Evolutionary conservation across 2,888 invertebrate species (phyloP), one percentile per base, ranked within the genome.

Genomic region (Nudaria mundana): DNA sequence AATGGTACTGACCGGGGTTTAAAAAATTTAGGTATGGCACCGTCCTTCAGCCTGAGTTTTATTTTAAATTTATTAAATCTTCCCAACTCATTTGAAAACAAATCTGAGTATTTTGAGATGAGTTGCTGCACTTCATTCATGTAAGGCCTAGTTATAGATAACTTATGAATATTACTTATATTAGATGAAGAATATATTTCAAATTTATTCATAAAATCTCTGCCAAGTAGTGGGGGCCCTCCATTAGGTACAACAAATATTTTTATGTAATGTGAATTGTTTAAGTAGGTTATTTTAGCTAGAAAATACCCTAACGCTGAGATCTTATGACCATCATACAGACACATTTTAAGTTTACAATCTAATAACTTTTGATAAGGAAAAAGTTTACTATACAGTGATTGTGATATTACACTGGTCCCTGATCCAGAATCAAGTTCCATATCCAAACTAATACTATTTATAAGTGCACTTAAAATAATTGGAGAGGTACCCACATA

Each of bases 21-120:
- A 23, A 31, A 40, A 40, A 40, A 36, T 7, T 15, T 40, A 4
- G 36, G 35, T 8, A 0, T 1, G 5, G 26, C 13, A 11, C 11
- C 4, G 1, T 35, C 28, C 23, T 36, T 40, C 2, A 40, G 2
- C 15, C 22, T 7, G 0, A 40, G 11, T 8, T n/a, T 1, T 0
- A 40, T 26, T 28, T 36, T 4, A 13, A 31, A 31, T 22, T 40
- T 22, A 23, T 36, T 36, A n/a, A 36, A 40, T 2, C 12, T n/a
- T 7, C 40, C 40, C 13, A 40, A 5, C 5, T 40, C 40, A 1
- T 31, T 10, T 8, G 3, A 15, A 14, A 13, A 40, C 0, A 40
- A 3, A 7, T 32, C 15, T 1, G 34, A 3, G 8, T 16, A 40
- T 11, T 22, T 2, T 1, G 2, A 7, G 3, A 37, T 2, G 0